Base-by-base conservation (phyloP, 2,113 vertebrate species). In the Coptodon bakossiorum region DNA sequence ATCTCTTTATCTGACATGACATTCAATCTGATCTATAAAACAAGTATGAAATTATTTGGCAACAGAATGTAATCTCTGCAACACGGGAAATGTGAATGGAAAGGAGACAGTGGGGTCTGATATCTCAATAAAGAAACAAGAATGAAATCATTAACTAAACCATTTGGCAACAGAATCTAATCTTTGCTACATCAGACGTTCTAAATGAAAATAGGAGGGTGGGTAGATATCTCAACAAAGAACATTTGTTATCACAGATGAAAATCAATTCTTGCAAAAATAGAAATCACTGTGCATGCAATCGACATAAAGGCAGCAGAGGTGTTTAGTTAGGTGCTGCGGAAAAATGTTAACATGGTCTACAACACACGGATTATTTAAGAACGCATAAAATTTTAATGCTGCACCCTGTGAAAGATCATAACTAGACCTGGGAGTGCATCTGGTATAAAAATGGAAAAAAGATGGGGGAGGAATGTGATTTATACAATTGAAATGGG, bases 121-220 rank as follows among this genome's bases (percentile, higher is more conserved):
- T 88, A 80, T 90, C 83, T 91, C 90, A 94, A 88, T 92, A 86
- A 90, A 80, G 86, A 91, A 40, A 84, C 90, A 84, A 90, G 87
- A 95, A 94, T 92, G 88, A 92, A 95, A 94, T 90, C 91, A 94
- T 92, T 89, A 94, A 92, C 90, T 86, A 27, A 85, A 92, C 85
- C 82, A 80, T 95, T 95, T 92, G 89, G 92, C 89, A 86, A 90
- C 85, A 85, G 83, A 92, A 91, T 94, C 88, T 93, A 93, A 94
- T 96, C 94, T 92, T 83, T 94, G 91, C 91, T 82, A 27, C 88
- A 95, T 95, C 91, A 91, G 94, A 89, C 13, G 38, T 86, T 56
- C 90, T 88, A 91, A 95, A 93, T 94, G 89, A 93, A 92, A 94
- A 91, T 16, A 83, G 86, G 90, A 91, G 71, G 92, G 81, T 90